phyloP scores from a whole-genome alignment of 2,113 vertebrate genomes.

The Oryctolagus cuniculus region mOryCun1.1 NC_091441.1:27098501-27099000 shows the following conservation, averaged over 20 bases:
- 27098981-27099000: too few relatives aligned
- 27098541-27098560: slow-evolving; percentile 34
- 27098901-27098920: slow-evolving; percentile 42
- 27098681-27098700: background rate
- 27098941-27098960: background rate
- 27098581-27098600: slow-evolving; percentile 30
- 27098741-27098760: background rate
- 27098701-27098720: background rate
- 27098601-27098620: slow-evolving; percentile 8
- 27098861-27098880: background rate
- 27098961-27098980: background rate
- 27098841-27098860: background rate
- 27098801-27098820: background rate
- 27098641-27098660: slow-evolving; percentile 21
- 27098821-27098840: background rate
- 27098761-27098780: background rate
- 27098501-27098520: background rate
- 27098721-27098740: slow-evolving; percentile 31
- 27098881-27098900: background rate
- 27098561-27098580: background rate
- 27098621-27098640: background rate
- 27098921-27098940: background rate
- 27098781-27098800: background rate
- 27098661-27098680: background rate
- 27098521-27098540: background rate